Percentiles rank a stretch among this genome's conserved stretches.
phyloP scores from a whole-genome alignment of 1,140 invertebrate genomes.

The Leptinotarsa undecemlineata region DNA sequence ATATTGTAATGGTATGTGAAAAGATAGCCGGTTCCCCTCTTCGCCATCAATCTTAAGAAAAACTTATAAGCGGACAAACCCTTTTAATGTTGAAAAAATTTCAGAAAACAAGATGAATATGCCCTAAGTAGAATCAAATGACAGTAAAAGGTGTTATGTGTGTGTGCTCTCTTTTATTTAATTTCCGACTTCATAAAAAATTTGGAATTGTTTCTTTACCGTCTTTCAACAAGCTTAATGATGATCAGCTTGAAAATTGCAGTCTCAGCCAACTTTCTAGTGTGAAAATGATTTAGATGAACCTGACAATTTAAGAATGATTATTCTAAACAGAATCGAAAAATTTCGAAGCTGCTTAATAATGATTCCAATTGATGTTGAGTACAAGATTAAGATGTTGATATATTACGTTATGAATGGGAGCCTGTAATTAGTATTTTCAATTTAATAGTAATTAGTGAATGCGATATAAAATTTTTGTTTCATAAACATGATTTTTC shows the following conservation, averaged over 20 bases:
- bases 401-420: no score
- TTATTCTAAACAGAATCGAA: no score
- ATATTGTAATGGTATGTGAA: neutral
- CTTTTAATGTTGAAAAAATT: neutral
- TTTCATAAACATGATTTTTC: no score
- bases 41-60: neutral
- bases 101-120: neutral
- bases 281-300: neutral
- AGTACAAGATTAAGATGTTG: no score
- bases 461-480: no score
- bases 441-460: no score
- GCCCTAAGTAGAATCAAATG: conserved; percentile 2
- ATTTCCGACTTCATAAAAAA: neutral
- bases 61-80: no score
- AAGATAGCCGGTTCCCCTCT: neutral
- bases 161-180: neutral
- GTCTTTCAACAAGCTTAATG: neutral
- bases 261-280: neutral
- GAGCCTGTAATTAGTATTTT: no score
- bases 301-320: no score
- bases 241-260: neutral
- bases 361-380: no score
- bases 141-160: neutral
- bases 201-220: neutral
- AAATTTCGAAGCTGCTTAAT: no score